A percentile compares a stretch with the other conserved stretches of the same genome.
Evolutionary conservation across 2,888 invertebrate species (phyloP).

Genomic region (Apamea monoglypha): DNA sequence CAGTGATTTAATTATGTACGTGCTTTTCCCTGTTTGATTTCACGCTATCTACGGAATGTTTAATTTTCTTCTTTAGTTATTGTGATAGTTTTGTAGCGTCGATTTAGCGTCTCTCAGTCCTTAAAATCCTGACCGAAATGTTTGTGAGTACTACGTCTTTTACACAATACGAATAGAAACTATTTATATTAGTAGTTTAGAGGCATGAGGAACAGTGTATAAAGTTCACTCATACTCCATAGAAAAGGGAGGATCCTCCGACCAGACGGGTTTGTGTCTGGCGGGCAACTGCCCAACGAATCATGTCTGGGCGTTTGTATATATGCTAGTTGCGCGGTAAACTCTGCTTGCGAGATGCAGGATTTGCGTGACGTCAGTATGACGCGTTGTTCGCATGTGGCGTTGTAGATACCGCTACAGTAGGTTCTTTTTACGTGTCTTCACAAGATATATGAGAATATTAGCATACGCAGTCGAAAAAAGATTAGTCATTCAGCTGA

Average conservation of each 20-base stretch:
- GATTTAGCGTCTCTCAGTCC: neutral
- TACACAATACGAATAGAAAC: neutral
- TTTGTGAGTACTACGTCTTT: neutral
- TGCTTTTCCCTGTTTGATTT: neutral
- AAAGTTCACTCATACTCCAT: too few relatives aligned
- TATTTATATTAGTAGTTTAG: neutral
- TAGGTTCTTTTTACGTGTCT: neutral
- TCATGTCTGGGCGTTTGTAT: too few relatives aligned
- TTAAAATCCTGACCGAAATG: neutral
- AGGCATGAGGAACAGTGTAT: too few relatives aligned
- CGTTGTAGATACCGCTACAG: too few relatives aligned
- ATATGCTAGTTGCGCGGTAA: too few relatives aligned
- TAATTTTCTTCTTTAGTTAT: neutral
- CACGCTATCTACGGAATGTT: neutral
- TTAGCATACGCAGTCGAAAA: neutral
- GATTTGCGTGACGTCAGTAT: too few relatives aligned
- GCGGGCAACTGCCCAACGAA: too few relatives aligned
- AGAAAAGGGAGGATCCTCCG: too few relatives aligned
- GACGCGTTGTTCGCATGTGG: too few relatives aligned
- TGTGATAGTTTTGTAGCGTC: neutral
- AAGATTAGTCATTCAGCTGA: neutral
- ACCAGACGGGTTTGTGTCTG: too few relatives aligned
- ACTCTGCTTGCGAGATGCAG: too few relatives aligned
- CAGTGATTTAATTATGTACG: slow-evolving; percentile 27
- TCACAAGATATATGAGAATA: neutral